Percentiles rank a stretch among this genome's conserved stretches.
These are phyloP conservation scores for Rapana venosa DNA, from an alignment of 2,888 invertebrate species.

Conservation along the genomic window DNA sequence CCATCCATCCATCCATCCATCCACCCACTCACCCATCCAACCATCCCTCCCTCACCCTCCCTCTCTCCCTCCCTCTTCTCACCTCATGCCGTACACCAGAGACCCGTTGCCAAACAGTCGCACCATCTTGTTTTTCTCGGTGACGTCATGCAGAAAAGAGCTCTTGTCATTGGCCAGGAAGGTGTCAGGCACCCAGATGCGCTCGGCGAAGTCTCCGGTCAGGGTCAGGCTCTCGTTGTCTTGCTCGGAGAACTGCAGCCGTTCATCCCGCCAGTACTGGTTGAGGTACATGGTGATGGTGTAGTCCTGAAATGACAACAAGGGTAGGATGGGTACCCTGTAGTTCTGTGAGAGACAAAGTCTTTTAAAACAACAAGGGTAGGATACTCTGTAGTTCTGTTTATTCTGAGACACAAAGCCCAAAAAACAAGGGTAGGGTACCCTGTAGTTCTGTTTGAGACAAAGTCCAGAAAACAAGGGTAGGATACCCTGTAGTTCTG, in stretches of 20 bases:
- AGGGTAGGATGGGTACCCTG: too few relatives aligned
- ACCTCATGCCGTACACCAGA: slow-evolving; percentile 98
- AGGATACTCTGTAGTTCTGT: too few relatives aligned
- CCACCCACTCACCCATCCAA: not conserved
- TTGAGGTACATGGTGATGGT: slow-evolving; percentile 99
- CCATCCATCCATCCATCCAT: not conserved
- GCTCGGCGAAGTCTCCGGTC: slow-evolving; percentile 97
- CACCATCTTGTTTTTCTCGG: slow-evolving; percentile 98
- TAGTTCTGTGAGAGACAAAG: too few relatives aligned
- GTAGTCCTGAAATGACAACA: slow-evolving; percentile 91
- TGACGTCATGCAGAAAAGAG: slow-evolving; percentile 97
- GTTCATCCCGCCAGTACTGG: slow-evolving; percentile 99
- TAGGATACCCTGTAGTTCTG: too few relatives aligned
- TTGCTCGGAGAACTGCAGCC: slow-evolving; percentile 88
- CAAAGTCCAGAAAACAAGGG: too few relatives aligned
- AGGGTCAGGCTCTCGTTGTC: slow-evolving; percentile 91
- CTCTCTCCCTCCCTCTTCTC: slow-evolving; percentile 33
- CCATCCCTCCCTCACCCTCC: not conserved
- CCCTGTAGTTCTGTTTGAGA: too few relatives aligned
- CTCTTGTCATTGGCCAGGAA: slow-evolving; percentile 99
- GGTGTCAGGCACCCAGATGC: slow-evolving; percentile 99
- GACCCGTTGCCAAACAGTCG: slow-evolving; percentile 95
- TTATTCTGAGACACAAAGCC: too few relatives aligned
- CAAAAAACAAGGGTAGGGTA: too few relatives aligned
- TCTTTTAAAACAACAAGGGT: too few relatives aligned